Evolutionary conservation across 1,140 invertebrate genomes (phyloP).

Genomic region (Drosophila kikkawai): DNA sequence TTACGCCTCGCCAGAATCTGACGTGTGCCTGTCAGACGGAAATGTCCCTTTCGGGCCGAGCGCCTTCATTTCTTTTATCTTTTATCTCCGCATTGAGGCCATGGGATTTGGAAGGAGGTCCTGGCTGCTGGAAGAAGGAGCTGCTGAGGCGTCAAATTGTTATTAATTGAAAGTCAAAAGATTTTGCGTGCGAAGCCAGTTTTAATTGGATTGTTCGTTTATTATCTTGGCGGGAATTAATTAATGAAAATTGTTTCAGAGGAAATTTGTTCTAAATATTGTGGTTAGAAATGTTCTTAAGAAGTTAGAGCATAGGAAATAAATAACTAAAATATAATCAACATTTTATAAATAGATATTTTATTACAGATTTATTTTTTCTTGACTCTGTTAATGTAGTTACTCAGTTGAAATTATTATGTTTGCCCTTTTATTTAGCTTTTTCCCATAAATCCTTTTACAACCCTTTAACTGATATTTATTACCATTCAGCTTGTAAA

Average conservation of each 20-base stretch:
- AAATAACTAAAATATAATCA: background rate
- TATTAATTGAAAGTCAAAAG: conserved; percentile 84
- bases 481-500: conserved; percentile 4
- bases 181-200: conserved; percentile 42
- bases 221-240: conserved; percentile 42
- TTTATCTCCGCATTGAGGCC: conserved; percentile 60
- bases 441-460: background rate
- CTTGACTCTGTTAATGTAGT: background rate
- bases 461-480: conserved; percentile 3
- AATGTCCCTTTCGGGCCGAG: conserved; percentile 35
- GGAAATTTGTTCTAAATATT: conserved; percentile 6
- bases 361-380: background rate
- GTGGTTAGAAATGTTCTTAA: background rate
- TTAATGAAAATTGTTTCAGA: conserved; percentile 8
- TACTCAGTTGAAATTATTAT: background rate
- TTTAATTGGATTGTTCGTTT: conserved; percentile 71
- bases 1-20: conserved; percentile 63
- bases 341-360: too few species aligned
- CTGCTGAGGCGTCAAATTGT: conserved; percentile 77
- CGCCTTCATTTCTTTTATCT: conserved; percentile 39
- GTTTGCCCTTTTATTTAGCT: background rate
- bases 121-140: conserved; percentile 7
- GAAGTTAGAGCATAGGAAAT: background rate
- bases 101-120: conserved; percentile 4
- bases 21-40: conserved; percentile 77